phyloP scores from a whole-genome alignment of 2,113 vertebrate genomes.

The Hypanus sabinus region DNA sequence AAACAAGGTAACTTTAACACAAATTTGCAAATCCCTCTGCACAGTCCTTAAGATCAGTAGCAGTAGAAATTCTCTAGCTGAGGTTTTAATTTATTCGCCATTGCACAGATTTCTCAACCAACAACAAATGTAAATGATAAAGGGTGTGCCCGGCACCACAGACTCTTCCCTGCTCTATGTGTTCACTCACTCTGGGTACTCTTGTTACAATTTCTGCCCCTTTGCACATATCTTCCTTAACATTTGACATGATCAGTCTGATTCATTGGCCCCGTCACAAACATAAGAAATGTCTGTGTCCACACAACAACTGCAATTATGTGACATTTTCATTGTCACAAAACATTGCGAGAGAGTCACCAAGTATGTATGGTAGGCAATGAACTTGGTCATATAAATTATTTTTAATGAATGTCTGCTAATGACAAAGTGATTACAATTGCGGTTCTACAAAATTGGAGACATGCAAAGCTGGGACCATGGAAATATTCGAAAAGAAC shows the following conservation, averaged over 20 bases:
- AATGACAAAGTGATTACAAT: not conserved
- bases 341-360: not conserved
- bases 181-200: not conserved
- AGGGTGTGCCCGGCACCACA: not conserved
- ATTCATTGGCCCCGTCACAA: not conserved
- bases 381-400: not conserved
- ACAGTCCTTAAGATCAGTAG: too few species aligned
- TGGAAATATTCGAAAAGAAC: not conserved
- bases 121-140: not conserved
- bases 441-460: not conserved
- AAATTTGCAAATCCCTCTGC: not conserved
- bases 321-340: not conserved
- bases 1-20: not conserved
- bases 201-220: not conserved
- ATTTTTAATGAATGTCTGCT: not conserved
- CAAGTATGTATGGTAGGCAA: not conserved
- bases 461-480: not conserved
- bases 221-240: slow-evolving; percentile 20
- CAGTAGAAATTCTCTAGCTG: not conserved
- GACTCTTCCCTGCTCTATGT: not conserved
- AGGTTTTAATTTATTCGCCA: not conserved
- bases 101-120: not conserved
- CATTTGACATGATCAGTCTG: not conserved
- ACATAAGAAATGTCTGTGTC: not conserved
- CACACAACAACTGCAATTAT: not conserved